phyloP scores from a whole-genome alignment of 2,113 vertebrate species.

The Scophthalmus maximus region DNA sequence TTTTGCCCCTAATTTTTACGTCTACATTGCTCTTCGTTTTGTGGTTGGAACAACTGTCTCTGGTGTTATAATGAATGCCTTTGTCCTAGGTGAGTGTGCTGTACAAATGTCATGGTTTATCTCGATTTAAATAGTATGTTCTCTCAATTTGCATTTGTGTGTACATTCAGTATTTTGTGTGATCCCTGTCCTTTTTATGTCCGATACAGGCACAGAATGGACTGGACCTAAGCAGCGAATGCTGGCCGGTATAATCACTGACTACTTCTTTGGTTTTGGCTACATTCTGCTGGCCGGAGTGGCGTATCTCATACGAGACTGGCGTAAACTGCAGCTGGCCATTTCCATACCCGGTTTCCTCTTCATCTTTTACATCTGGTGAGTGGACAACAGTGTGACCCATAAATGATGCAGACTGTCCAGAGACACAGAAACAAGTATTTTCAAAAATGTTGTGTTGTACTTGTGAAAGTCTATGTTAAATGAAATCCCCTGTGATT shows the following conservation, averaged over 20 bases:
- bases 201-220: constrained; percentile 89
- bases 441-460: neutral
- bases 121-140: neutral
- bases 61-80: constrained; percentile 80
- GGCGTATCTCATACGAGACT: constrained; percentile 88
- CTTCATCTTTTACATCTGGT: constrained; percentile 90
- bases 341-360: constrained; percentile 87
- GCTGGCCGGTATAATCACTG: constrained; percentile 82
- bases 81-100: constrained; percentile 79
- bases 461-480: neutral
- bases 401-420: neutral
- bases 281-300: constrained; percentile 88
- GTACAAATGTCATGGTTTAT: neutral
- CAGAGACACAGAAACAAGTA: neutral
- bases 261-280: constrained; percentile 87
- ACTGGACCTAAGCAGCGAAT: constrained; percentile 86
- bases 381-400: constrained; percentile 46
- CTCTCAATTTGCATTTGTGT: too few species aligned
- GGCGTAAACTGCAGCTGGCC: constrained; percentile 89
- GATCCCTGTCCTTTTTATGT: neutral
- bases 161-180: neutral
- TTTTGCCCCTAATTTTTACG: constrained; percentile 83
- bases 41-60: constrained; percentile 80
- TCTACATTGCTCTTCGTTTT: constrained; percentile 86
- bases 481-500: neutral